A percentile compares a stretch with the other conserved stretches of the same genome.
phyloP scores from a whole-genome alignment of 2,797 vertebrate genomes.

The Leptoclinus maculatus region DNA sequence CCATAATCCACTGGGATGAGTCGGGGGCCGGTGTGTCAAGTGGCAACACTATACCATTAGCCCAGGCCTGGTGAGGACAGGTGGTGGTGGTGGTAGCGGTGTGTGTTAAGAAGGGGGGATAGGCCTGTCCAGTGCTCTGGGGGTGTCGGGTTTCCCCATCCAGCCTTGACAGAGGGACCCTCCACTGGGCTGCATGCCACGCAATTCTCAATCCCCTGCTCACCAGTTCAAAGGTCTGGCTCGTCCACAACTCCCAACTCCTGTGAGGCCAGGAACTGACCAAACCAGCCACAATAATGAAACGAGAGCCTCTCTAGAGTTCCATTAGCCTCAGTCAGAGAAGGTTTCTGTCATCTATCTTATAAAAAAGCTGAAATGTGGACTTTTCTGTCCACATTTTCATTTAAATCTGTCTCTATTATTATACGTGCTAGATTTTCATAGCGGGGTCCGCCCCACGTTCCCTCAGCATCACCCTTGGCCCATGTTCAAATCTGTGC shows the following conservation, averaged over 20 bases:
- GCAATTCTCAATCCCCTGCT: constrained; percentile 71
- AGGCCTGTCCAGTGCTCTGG: constrained; percentile 27
- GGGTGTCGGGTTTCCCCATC: constrained; percentile 59
- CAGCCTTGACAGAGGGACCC: constrained; percentile 39
- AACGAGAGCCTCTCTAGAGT: not conserved
- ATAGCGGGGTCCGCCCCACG: not conserved
- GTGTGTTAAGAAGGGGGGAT: constrained; percentile 11
- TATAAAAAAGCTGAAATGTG: not conserved
- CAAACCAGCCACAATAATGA: constrained; percentile 1
- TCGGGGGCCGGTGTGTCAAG: constrained; percentile 61
- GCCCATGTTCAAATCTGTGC: too few relatives aligned
- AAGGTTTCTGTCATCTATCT: not conserved
- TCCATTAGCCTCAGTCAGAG: not conserved
- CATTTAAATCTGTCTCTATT: not conserved
- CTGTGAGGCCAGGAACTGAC: constrained; percentile 2
- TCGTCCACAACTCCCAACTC: constrained; percentile 18
- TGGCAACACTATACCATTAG: constrained; percentile 36
- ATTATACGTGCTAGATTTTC: not conserved
- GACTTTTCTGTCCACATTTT: not conserved
- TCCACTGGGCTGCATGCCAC: constrained; percentile 62
- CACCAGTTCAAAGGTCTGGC: constrained; percentile 29
- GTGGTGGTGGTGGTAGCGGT: constrained; percentile 40
- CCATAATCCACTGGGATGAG: constrained; percentile 68
- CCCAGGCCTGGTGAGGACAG: constrained; percentile 47
- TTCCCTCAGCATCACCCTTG: too few relatives aligned